These are phyloP conservation scores for Drepana falcataria DNA, from an alignment of 2,888 invertebrate genomes.

Conservation along the genomic window DNA sequence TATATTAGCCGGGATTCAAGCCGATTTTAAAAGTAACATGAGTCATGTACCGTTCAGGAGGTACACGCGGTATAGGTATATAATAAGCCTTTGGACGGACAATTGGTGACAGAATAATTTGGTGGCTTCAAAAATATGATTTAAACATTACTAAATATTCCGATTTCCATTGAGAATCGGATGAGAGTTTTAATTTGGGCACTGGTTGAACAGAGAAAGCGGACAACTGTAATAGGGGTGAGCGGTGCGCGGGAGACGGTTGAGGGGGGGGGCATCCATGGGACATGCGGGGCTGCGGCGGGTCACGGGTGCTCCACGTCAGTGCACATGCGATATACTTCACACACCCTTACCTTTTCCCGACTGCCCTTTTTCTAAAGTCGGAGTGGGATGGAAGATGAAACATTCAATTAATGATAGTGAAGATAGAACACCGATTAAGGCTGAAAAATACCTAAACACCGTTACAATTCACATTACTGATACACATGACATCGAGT, in stretches of 20 bases:
- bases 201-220: constrained; percentile 50
- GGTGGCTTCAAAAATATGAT: constrained; percentile 7
- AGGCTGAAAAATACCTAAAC: constrained; percentile 23
- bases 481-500: constrained; percentile 5
- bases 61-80: constrained; percentile 13
- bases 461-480: constrained; percentile 17
- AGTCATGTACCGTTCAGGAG: constrained; percentile 3
- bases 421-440: constrained; percentile 55
- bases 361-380: constrained; percentile 92
- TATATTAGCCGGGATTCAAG: constrained; percentile 30
- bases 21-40: constrained; percentile 19
- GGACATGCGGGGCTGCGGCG: constrained; percentile 28
- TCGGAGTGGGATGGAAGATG: constrained; percentile 76
- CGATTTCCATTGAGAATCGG: background rate
- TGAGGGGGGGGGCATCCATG: constrained; percentile 33
- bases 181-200: constrained; percentile 10
- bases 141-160: background rate
- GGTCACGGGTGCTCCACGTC: constrained; percentile 57
- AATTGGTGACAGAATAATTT: constrained; percentile 21
- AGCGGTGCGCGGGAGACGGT: constrained; percentile 12
- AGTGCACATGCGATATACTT: constrained; percentile 65
- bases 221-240: constrained; percentile 36
- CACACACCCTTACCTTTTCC: constrained; percentile 86
- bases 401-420: constrained; percentile 75
- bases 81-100: constrained; percentile 15